Conservation (phyloP, 2,113 vertebrate species). For the Pungitius pungitius region DNA sequence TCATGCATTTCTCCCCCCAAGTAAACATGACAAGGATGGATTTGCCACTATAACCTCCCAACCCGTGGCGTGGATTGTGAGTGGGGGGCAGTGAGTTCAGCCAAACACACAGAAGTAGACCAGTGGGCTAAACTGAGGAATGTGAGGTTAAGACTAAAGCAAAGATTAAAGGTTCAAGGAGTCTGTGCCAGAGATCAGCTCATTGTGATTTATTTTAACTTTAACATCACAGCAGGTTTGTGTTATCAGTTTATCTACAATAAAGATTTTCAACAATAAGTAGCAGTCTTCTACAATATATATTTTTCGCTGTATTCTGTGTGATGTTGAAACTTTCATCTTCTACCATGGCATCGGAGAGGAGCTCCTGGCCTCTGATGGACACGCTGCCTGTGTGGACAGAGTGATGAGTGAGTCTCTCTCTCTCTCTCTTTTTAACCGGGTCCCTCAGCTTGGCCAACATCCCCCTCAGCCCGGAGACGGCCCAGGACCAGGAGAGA, state of each 20-base stretch:
- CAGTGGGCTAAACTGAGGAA: constrained; percentile 20
- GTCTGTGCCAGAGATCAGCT: neutral
- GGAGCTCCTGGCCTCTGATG: neutral
- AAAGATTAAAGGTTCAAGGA: constrained; percentile 14
- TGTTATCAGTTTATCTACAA: neutral
- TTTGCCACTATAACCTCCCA: constrained; percentile 24
- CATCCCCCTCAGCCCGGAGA: constrained; percentile 96
- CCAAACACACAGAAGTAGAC: constrained; percentile 35
- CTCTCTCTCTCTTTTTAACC: neutral
- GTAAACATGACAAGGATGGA: constrained; percentile 24
- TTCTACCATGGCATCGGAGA: neutral
- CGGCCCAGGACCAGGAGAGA: constrained; percentile 96
- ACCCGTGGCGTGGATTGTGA: neutral
- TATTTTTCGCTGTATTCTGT: neutral
- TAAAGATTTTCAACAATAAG: too few relatives aligned
- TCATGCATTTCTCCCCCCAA: constrained; percentile 16
- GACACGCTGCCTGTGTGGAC: neutral
- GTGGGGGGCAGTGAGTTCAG: constrained; percentile 41
- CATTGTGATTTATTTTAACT: neutral
- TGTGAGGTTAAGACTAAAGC: constrained; percentile 22
- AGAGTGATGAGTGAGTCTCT: neutral
- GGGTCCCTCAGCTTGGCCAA: constrained; percentile 87
- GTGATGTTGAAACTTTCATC: neutral
- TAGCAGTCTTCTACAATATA: too few relatives aligned
- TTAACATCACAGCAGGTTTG: neutral